Base-by-base conservation (phyloP, 2,888 invertebrate species). In the Phalangium opilio region DNA sequence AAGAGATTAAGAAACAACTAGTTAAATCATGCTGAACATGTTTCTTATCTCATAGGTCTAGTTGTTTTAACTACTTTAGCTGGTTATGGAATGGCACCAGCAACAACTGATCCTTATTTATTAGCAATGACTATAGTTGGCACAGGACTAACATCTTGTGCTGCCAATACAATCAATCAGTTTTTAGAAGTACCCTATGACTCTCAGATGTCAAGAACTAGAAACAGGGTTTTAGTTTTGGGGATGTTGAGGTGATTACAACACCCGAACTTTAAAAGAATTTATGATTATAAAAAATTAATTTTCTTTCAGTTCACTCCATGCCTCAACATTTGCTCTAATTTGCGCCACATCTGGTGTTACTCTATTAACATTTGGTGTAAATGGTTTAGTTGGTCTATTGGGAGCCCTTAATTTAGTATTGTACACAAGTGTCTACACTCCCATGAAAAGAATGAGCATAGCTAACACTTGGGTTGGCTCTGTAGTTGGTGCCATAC, bases 101-200 rank as follows among this genome's bases (percentile, higher is more conserved):
- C 81, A 2, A 75, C 83, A 1, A 86, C 93, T 62, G 78, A 83
- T 48, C 69, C 77, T 45, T 64, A 70, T n/a, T 79, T 83, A 1
- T 81, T 89, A 14, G 5, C 44, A 51, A 82, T 81, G 60, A 49
- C 59, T 32, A 75, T 84, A 1, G 59, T 79, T 2, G 98, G 98
- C 14, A 98, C 96, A 1, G 87, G 84, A 0, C 71, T 98, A 10
- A 78, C 90, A 18, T 95, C 96, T 0, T 81, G 86, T 21, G 83
- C 95, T 1, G 98, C 98, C 2, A 98, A 98, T 71, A 75, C 95
- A 5, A 76, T 93, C 50, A 98, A 99, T 69, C 69, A 68, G 71
- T 89, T 83, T 64, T 83, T 96, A 58, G 98, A 98, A 73, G 86
- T 93, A 49, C 96, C 96, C 4, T 98, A 89, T 64, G 98, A 99